A percentile compares a stretch with the other conserved stretches of the same genome.
Evolutionary conservation across 2,797 vertebrate species (phyloP).

Genomic region (Alcedo atthis): DNA sequence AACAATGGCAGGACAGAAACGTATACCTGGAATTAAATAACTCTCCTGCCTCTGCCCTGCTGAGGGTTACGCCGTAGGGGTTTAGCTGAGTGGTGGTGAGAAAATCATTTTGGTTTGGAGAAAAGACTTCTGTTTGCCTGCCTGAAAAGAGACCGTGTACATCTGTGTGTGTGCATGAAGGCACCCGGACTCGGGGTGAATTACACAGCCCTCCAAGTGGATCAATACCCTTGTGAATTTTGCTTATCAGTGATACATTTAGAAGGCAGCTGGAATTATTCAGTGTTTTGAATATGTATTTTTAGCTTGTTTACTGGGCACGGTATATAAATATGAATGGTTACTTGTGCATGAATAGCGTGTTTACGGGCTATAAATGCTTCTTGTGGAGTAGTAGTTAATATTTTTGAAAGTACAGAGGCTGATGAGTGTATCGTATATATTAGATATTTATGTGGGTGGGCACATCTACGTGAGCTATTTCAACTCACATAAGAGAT

Average conservation of each 20-base stretch:
- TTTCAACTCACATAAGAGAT: not conserved
- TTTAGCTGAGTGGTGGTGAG: not conserved
- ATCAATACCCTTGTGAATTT: not conserved
- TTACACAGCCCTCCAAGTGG: not conserved
- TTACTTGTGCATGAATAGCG: not conserved
- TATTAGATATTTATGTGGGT: not conserved
- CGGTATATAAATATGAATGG: not conserved
- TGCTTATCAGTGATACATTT: not conserved
- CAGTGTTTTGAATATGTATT: not conserved
- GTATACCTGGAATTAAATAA: not conserved
- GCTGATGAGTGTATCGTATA: not conserved
- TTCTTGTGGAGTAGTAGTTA: not conserved
- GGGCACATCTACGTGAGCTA: not conserved
- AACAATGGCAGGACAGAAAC: not conserved
- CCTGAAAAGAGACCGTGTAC: not conserved
- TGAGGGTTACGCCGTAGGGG: fast-evolving
- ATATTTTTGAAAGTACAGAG: not conserved
- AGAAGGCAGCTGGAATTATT: not conserved
- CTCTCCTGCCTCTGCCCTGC: fast-evolving
- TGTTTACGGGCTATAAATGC: constrained; percentile 3
- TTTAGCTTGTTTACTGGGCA: constrained; percentile 27
- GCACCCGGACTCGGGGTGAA: not conserved
- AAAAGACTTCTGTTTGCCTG: not conserved
- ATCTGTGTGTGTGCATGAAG: fast-evolving
- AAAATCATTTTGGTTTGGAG: not conserved